Percentiles rank a stretch among this genome's conserved stretches.
Conservation (phyloP, 2,797 vertebrate species). For the Acridotheres tristis region DNA sequence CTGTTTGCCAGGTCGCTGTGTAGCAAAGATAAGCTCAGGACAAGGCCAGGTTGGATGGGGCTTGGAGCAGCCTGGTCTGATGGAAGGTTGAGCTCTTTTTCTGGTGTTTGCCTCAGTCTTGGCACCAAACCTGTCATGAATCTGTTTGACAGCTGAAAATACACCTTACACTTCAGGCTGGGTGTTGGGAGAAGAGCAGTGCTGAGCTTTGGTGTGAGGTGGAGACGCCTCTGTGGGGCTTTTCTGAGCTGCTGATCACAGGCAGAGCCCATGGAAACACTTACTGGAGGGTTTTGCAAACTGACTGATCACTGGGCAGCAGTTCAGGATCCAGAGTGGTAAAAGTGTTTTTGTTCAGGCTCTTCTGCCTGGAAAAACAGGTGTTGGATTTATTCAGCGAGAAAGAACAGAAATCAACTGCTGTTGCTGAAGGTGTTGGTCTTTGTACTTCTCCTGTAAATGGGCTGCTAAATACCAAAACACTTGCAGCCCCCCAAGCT, state of each 20-base stretch:
- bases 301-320: background rate
- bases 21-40: background rate
- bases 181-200: background rate
- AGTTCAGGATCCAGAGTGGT: background rate
- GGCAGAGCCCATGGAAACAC: background rate
- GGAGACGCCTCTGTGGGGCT: background rate
- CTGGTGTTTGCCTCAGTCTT: background rate
- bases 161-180: background rate
- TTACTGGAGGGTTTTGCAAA: background rate
- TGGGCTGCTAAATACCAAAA: background rate
- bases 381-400: background rate
- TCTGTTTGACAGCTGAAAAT: background rate
- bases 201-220: background rate
- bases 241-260: background rate
- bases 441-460: background rate
- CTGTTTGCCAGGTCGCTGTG: conserved; percentile 20
- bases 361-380: background rate
- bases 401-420: background rate
- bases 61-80: background rate
- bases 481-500: background rate
- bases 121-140: background rate
- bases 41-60: background rate
- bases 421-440: background rate
- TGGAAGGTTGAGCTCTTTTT: background rate
- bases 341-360: background rate